phyloP scores from a whole-genome alignment of 2,888 invertebrate species.

The Drosophila rubida region DNA sequence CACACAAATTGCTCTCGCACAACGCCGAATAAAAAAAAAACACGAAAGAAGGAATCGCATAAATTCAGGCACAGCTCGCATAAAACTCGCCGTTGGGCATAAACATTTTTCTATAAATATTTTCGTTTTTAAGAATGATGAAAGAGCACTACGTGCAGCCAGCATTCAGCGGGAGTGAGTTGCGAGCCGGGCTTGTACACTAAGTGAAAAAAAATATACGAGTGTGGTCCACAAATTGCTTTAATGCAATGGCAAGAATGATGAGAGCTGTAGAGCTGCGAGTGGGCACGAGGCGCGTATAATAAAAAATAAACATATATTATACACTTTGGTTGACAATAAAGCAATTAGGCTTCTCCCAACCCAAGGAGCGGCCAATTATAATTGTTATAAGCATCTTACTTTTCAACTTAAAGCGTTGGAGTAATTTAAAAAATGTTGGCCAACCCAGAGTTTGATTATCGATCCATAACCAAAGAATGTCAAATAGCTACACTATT shows the following conservation, averaged over 20 bases:
- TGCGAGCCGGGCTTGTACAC: slow-evolving; percentile 28
- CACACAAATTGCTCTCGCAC: slow-evolving; percentile 46
- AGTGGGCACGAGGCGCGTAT: background rate
- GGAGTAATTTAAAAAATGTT: too few species aligned
- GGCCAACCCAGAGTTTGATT: too few species aligned
- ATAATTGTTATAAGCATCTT: background rate
- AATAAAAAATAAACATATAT: slow-evolving; percentile 3
- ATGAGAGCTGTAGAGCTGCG: slow-evolving; percentile 2
- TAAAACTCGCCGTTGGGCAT: slow-evolving; percentile 53
- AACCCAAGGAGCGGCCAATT: background rate
- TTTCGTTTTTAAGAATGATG: slow-evolving; percentile 55
- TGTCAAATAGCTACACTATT: too few species aligned
- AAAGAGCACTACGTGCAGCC: slow-evolving; percentile 26
- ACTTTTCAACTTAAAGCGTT: too few species aligned
- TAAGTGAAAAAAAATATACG: slow-evolving; percentile 48
- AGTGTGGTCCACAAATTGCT: slow-evolving; percentile 39
- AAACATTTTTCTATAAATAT: slow-evolving; percentile 62
- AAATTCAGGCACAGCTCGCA: slow-evolving; percentile 59
- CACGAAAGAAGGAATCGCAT: slow-evolving; percentile 41
- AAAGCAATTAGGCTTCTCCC: background rate
- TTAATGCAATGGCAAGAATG: slow-evolving; percentile 29
- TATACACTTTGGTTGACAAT: slow-evolving; percentile 1
- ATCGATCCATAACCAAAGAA: too few species aligned
- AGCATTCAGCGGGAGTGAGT: too few species aligned
- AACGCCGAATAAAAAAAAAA: slow-evolving; percentile 14